Base-by-base conservation (phyloP, 2,797 vertebrate species). In the Rhinatrema bivittatum region DNA sequence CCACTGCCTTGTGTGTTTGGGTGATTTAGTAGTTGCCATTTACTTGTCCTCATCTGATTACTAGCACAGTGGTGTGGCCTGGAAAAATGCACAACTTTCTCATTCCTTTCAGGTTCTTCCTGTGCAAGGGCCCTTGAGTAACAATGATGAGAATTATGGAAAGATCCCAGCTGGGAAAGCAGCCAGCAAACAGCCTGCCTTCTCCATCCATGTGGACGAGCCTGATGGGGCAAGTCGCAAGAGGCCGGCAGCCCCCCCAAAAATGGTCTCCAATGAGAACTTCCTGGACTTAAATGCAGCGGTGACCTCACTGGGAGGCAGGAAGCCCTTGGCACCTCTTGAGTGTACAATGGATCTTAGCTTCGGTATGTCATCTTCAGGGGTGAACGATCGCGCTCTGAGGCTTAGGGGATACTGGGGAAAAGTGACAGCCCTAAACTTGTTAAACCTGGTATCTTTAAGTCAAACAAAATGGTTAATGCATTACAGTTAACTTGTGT, bases 191-290 rank as follows among this genome's bases (percentile, higher is more conserved):
- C 87, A 63, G 32, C 68, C 87, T 0, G 5, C 82, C 3, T 97
- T 98, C 64, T 76, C 87, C 56, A 85, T 98, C 48, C 89, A 85
- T 33, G 64, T 81, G 50, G 81, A 86, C 41, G 87, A 94, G 59
- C 80, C 86, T 2, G 89, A 93, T 30, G 70, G 70, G 1, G 62
- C 76, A 26, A 66, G 62, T 29, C 29, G 56, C 7, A 88, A 76
- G 60, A 86, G 69, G 45, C 82, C 56, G 11, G 36, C 25, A 2
- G 56, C 56, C 1, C 9, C 56, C 3, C 76, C 73, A 46, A 72
- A 72, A 29, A 7, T 60, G 0, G 12, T 42, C 1, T 2, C 33
- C 0, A 70, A 68, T 4, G 65, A 74, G 10, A 69, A 72, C 5
- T 60, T 68, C 1, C 50, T 89, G 20, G 47, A 59, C 1, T 67